Evolutionary conservation across 2,797 vertebrate genomes (phyloP).

Genomic region (Eupleurogrammus muticus): DNA sequence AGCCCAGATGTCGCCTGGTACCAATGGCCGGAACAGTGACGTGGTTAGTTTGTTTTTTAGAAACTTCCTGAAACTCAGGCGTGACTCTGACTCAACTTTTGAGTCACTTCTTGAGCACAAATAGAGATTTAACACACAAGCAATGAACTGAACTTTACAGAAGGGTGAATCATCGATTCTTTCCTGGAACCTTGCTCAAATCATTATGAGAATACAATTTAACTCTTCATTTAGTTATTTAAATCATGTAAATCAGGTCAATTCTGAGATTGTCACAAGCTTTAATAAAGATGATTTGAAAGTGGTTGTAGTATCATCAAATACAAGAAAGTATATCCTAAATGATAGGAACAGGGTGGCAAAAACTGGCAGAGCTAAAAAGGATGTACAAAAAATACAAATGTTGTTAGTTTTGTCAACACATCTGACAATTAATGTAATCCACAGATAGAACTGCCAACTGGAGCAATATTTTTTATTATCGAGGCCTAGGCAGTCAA

Average conservation of each 20-base stretch:
- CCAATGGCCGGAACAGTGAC: not conserved
- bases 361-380: no score
- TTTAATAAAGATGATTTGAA: no score
- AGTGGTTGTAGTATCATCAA: no score
- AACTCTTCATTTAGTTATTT: not conserved
- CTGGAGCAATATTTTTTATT: no score
- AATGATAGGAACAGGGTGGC: no score
- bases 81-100: constrained; percentile 9
- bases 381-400: no score
- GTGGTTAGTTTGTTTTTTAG: not conserved
- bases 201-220: not conserved
- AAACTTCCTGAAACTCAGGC: not conserved
- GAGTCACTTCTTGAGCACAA: constrained; percentile 27
- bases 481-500: no score
- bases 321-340: no score
- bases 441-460: no score
- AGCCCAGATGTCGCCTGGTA: constrained; percentile 10
- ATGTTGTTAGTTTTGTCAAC: no score
- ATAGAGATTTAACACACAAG: constrained; percentile 16
- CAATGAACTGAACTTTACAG: not conserved
- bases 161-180: not conserved
- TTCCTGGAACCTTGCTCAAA: not conserved
- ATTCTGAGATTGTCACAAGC: not conserved
- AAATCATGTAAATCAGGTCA: not conserved
- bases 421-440: no score